Percentiles rank a stretch among this genome's conserved stretches.
Evolutionary conservation across 2,888 invertebrate species (phyloP).

Genomic region (Ditylenchus weischeri): DNA sequence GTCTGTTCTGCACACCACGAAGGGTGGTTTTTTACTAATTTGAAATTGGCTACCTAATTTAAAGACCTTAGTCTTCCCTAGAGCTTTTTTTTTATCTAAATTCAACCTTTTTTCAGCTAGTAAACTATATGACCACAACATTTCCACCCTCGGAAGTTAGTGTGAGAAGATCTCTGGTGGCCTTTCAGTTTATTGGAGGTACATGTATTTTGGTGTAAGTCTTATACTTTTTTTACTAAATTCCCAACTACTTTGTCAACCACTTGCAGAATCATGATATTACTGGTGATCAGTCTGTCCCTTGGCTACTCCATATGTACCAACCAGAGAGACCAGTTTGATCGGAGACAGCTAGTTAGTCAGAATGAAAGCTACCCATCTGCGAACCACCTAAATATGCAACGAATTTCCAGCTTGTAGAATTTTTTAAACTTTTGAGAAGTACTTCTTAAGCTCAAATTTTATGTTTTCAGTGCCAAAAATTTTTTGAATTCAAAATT

Average conservation of each 20-base stretch:
- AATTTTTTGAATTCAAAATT: no score
- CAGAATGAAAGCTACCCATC: conserved; percentile 3
- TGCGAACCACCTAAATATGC: neutral
- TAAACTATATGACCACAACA: conserved; percentile 58
- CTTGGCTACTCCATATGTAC: conserved; percentile 26
- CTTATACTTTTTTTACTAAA: no score
- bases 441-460: no score
- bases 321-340: neutral
- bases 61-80: no score
- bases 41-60: no score
- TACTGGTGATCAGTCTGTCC: conserved; percentile 19
- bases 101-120: conserved; percentile 34
- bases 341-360: neutral
- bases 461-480: no score
- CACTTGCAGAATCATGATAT: conserved; percentile 1
- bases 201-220: conserved; percentile 32
- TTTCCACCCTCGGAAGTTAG: conserved; percentile 54
- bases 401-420: neutral
- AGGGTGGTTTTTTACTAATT: no score
- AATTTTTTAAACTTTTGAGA: neutral
- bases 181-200: conserved; percentile 38
- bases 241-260: no score
- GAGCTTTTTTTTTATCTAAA: no score
- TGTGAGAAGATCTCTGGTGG: conserved; percentile 29
- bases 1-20: no score